Conservation (phyloP, 2,888 invertebrate species). For the Kuschelorhynchus macadamiae region DNA sequence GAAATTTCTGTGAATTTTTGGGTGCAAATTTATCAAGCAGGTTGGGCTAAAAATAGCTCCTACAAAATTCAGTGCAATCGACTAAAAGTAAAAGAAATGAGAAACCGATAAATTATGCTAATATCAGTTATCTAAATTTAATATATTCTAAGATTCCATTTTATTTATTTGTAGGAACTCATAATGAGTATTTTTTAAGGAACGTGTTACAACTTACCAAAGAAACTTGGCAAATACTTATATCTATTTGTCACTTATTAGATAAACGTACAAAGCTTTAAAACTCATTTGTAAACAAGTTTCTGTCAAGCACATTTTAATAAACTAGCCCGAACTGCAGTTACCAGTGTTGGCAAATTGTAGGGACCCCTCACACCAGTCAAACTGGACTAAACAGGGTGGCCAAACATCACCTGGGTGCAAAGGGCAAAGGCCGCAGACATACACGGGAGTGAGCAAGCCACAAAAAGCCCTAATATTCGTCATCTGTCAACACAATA, state of each 20-base stretch:
- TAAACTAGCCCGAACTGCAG: slow-evolving; percentile 36
- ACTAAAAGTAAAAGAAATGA: too few species aligned
- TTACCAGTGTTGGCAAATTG: slow-evolving; percentile 66
- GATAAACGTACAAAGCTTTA: background rate
- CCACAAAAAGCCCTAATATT: slow-evolving; percentile 69
- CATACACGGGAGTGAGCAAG: slow-evolving; percentile 69
- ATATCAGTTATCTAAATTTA: too few species aligned
- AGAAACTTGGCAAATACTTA: too few species aligned
- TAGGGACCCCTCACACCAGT: slow-evolving; percentile 57
- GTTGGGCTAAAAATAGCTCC: too few species aligned
- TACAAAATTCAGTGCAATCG: too few species aligned
- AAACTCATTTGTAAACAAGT: slow-evolving; percentile 40
- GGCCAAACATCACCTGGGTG: slow-evolving; percentile 62
- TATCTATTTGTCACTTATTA: background rate
- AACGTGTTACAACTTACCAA: too few species aligned
- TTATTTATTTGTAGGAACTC: too few species aligned
- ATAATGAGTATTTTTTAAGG: too few species aligned
- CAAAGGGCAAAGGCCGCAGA: slow-evolving; percentile 61
- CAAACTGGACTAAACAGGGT: slow-evolving; percentile 60
- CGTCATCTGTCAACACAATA: slow-evolving; percentile 69
- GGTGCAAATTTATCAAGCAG: too few species aligned
- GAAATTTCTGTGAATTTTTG: too few species aligned
- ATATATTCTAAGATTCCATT: too few species aligned
- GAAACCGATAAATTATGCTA: too few species aligned
- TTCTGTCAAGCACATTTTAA: slow-evolving; percentile 44